These are phyloP conservation scores for Sicus ferrugineus DNA, from an alignment of 2,888 invertebrate genomes.

Conservation along the genomic window DNA sequence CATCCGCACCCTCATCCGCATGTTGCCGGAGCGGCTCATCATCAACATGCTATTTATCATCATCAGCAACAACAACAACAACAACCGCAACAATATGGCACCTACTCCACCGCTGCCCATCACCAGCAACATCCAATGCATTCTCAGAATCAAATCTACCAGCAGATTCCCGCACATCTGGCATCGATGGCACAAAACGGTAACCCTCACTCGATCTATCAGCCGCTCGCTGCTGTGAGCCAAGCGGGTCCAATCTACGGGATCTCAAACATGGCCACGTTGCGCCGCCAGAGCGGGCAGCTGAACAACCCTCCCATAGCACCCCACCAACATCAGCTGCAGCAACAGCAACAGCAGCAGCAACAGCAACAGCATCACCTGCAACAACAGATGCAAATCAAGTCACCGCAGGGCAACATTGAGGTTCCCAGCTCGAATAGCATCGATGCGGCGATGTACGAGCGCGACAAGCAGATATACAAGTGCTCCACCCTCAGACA, in stretches of 20 bases:
- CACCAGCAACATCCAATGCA: conserved; percentile 57
- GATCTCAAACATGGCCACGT: conserved; percentile 60
- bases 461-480: conserved; percentile 64
- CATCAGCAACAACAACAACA: conserved; percentile 60
- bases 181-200: conserved; percentile 54
- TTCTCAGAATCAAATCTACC: conserved; percentile 62
- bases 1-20: conserved; percentile 65
- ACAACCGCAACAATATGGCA: conserved; percentile 57
- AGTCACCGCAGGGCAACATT: conserved; percentile 51
- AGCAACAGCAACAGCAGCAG: conserved; percentile 46
- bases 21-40: conserved; percentile 64
- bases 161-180: conserved; percentile 62
- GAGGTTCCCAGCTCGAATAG: conserved; percentile 56
- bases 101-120: conserved; percentile 54
- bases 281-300: conserved; percentile 60
- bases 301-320: conserved; percentile 49
- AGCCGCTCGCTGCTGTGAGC: conserved; percentile 58
- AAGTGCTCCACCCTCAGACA: conserved; percentile 64
- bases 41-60: conserved; percentile 67
- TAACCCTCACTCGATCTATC: conserved; percentile 62
- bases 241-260: conserved; percentile 56
- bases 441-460: conserved; percentile 62
- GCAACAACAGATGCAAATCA: conserved; percentile 44
- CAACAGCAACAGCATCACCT: conserved; percentile 46
- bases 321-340: conserved; percentile 45